These are phyloP conservation scores for Anguilla obscura DNA, from an alignment of 2,797 vertebrate genomes.

Conservation along the genomic window DNA sequence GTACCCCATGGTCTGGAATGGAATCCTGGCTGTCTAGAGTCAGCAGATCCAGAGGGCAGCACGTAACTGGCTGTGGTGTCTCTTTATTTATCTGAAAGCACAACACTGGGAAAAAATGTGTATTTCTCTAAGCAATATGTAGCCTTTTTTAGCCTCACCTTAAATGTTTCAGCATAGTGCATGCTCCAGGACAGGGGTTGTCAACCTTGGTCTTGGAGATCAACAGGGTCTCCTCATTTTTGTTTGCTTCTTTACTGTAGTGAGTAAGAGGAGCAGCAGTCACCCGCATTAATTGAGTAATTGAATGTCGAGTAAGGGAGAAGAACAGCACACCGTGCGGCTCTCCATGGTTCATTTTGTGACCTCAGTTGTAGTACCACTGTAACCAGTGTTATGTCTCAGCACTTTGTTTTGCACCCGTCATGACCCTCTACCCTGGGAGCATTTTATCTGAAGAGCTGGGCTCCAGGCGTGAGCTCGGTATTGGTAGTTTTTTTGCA, in stretches of 20 bases:
- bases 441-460: not conserved
- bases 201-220: not conserved
- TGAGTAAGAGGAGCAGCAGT: not conserved
- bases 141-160: too few species aligned
- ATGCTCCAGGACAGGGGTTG: too few species aligned
- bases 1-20: not conserved
- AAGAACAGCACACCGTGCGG: not conserved
- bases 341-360: not conserved
- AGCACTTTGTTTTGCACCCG: not conserved
- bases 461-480: too few species aligned
- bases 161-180: too few species aligned
- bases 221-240: not conserved
- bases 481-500: too few species aligned
- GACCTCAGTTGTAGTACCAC: not conserved
- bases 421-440: not conserved
- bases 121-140: not conserved
- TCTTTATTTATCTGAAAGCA: not conserved
- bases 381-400: not conserved
- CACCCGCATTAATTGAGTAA: not conserved
- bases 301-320: not conserved
- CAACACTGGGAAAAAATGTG: not conserved
- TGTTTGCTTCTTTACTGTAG: not conserved
- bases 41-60: not conserved
- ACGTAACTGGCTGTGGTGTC: not conserved
- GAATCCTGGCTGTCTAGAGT: not conserved